Evolutionary conservation across 2,113 vertebrate genomes (phyloP).

Genomic region (Thinocorus orbignyianus): DNA sequence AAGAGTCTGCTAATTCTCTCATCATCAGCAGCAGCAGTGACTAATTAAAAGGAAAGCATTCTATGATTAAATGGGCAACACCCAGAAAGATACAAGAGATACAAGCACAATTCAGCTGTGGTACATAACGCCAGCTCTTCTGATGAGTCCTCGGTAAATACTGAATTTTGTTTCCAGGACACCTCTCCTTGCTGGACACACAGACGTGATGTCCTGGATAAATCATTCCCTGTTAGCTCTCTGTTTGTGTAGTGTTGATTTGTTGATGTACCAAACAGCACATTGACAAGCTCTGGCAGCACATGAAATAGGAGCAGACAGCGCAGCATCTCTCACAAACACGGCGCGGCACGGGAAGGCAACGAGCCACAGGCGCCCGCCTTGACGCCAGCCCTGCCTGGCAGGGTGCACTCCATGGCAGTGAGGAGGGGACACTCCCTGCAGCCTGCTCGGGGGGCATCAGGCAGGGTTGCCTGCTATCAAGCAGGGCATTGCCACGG

Average conservation of each 20-base stretch:
- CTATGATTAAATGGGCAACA: constrained; percentile 27
- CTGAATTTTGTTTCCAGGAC: not conserved
- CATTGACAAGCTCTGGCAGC: constrained; percentile 23
- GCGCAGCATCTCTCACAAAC: not conserved
- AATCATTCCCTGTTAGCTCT: constrained; percentile 47
- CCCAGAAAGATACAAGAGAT: not conserved
- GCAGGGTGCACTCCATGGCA: not conserved
- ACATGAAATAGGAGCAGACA: not conserved
- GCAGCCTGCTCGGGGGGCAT: not conserved
- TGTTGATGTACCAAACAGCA: not conserved
- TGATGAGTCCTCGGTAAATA: not conserved
- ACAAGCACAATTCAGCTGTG: not conserved
- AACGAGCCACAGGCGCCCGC: rapidly evolving
- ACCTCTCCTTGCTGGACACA: not conserved
- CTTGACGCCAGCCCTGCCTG: not conserved
- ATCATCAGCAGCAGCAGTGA: constrained; percentile 3
- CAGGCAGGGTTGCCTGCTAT: not conserved
- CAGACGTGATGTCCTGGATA: constrained; percentile 33
- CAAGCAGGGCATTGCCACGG: not conserved
- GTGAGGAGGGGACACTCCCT: not conserved
- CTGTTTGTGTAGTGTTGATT: not conserved
- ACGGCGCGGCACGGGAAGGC: rapidly evolving
- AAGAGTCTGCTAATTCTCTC: constrained; percentile 40
- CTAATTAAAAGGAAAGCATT: constrained; percentile 52
- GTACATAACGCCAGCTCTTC: not conserved